phyloP scores from a whole-genome alignment of 2,888 invertebrate species.

The Drosophila colorata region DNA sequence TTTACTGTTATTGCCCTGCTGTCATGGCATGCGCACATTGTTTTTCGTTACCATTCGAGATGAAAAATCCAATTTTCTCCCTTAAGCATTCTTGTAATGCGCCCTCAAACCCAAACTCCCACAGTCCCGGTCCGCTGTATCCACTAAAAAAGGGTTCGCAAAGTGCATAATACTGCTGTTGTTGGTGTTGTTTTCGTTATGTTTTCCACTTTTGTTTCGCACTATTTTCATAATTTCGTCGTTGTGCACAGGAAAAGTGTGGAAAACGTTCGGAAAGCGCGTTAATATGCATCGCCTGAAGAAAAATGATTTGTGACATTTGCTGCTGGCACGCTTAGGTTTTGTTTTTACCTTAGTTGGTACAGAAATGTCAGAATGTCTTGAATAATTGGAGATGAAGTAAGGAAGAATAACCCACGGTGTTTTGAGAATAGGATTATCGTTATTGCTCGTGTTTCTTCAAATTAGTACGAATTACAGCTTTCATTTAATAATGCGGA shows the following conservation, averaged over 20 bases:
- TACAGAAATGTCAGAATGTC: not conserved
- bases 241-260: constrained; percentile 36
- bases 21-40: constrained; percentile 63
- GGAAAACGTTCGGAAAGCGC: constrained; percentile 53
- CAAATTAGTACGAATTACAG: not conserved
- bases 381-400: too few relatives aligned
- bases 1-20: constrained; percentile 70
- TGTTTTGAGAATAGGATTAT: not conserved
- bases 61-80: constrained; percentile 79
- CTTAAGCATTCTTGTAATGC: constrained; percentile 73
- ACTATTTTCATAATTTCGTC: constrained; percentile 60
- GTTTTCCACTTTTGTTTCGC: constrained; percentile 43
- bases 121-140: constrained; percentile 10
- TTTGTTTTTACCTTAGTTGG: constrained; percentile 14
- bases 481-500: not conserved
- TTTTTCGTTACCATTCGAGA: constrained; percentile 68
- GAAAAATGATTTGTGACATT: constrained; percentile 60
- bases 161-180: constrained; percentile 50
- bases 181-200: constrained; percentile 25
- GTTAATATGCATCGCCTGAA: constrained; percentile 54
- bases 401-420: too few relatives aligned
- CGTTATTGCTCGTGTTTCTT: not conserved
- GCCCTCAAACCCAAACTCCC: constrained; percentile 26
- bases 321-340: constrained; percentile 17
- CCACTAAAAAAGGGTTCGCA: constrained; percentile 58